phyloP scores from a whole-genome alignment of 2,113 vertebrate genomes.

The Todiramphus chloris region DNA sequence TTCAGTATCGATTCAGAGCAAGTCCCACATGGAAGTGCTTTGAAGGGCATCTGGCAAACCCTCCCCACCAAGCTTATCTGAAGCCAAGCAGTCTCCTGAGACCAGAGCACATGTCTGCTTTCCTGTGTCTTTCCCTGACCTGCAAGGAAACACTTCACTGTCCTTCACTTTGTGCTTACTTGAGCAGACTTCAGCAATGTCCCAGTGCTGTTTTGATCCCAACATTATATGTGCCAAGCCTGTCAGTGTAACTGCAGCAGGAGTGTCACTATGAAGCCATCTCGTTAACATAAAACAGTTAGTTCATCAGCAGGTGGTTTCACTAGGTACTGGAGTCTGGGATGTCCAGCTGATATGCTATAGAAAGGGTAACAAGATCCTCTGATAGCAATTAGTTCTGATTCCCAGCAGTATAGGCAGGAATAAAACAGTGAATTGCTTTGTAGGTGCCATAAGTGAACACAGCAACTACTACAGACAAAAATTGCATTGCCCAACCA shows the following conservation, averaged over 20 bases:
- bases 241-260: background rate
- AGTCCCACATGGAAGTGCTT: background rate
- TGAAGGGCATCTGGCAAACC: background rate
- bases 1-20: fast-evolving
- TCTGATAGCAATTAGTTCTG: background rate
- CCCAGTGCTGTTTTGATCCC: background rate
- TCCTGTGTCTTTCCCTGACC: fast-evolving
- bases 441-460: background rate
- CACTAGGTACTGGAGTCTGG: background rate
- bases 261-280: background rate
- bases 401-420: background rate
- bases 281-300: background rate
- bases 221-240: fast-evolving
- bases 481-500: fast-evolving
- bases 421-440: background rate
- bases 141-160: background rate
- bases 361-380: background rate
- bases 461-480: background rate
- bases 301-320: background rate
- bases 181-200: background rate
- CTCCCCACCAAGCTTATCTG: fast-evolving
- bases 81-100: background rate
- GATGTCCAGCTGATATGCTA: background rate
- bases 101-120: background rate
- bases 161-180: background rate